These are phyloP conservation scores for Gnathonemus longibarbis DNA, from an alignment of 2,113 vertebrate genomes.

Conservation along the genomic window DNA sequence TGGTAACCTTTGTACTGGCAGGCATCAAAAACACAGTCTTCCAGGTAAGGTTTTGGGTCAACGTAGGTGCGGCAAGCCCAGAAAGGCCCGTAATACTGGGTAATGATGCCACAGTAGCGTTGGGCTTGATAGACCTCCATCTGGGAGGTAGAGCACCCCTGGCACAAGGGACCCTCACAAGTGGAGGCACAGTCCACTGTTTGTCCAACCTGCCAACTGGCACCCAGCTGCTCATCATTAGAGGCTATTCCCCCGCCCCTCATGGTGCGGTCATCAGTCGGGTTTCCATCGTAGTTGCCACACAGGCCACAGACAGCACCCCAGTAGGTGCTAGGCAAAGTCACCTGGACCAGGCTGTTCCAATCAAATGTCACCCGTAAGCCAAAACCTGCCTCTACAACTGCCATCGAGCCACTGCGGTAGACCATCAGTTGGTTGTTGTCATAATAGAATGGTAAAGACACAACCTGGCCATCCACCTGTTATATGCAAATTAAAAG, in stretches of 20 bases:
- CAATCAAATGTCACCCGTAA: conserved; percentile 52
- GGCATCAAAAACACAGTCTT: conserved; percentile 50
- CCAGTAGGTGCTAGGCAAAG: conserved; percentile 44
- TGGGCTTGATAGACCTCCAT: conserved; percentile 22
- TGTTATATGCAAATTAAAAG: conserved; percentile 31
- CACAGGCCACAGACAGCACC: conserved; percentile 53
- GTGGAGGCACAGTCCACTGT: conserved; percentile 32
- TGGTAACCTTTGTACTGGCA: conserved; percentile 44
- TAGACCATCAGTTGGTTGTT: conserved; percentile 34
- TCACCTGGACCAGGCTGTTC: conserved; percentile 41
- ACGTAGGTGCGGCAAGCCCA: conserved; percentile 39
- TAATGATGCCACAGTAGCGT: conserved; percentile 50
- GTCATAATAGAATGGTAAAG: conserved; percentile 44
- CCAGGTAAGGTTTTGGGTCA: conserved; percentile 45
- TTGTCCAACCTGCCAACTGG: conserved; percentile 49
- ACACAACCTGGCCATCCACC: conserved; percentile 43
- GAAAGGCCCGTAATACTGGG: conserved; percentile 47
- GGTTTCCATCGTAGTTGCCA: conserved; percentile 62
- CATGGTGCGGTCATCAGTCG: conserved; percentile 49
- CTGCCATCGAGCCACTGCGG: conserved; percentile 36
- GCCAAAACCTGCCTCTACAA: conserved; percentile 46
- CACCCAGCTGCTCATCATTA: conserved; percentile 33
- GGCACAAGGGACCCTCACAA: conserved; percentile 35
- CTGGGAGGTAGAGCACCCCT: background rate
- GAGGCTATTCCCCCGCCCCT: background rate